Conservation (phyloP, 2,113 vertebrate species). For the Sturnus vulgaris region DNA sequence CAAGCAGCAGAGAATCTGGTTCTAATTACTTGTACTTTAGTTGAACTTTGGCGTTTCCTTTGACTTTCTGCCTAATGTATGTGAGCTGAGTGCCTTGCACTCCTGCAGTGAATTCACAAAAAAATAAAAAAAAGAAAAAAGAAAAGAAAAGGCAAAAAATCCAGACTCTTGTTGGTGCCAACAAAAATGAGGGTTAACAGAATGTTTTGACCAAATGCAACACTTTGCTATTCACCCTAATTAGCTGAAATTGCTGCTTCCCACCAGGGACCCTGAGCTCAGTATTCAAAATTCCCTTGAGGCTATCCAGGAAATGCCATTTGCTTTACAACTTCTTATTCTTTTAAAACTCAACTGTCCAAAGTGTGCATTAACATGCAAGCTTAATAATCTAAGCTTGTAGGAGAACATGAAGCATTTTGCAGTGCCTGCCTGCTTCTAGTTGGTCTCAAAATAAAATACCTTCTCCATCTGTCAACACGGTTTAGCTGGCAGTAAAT, state of each 20-base stretch:
- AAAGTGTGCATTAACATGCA: slow-evolving; percentile 70
- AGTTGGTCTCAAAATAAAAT: slow-evolving; percentile 63
- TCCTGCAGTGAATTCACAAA: slow-evolving; percentile 76
- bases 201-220: slow-evolving; percentile 79
- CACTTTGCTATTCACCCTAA: slow-evolving; percentile 80
- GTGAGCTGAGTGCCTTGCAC: slow-evolving; percentile 76
- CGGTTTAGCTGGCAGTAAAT: slow-evolving; percentile 67
- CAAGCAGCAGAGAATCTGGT: slow-evolving; percentile 77
- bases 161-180: slow-evolving; percentile 76
- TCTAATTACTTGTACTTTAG: slow-evolving; percentile 90
- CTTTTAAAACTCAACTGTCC: slow-evolving; percentile 75
- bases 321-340: slow-evolving; percentile 79
- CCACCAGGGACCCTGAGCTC: slow-evolving; percentile 72
- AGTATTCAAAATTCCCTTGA: slow-evolving; percentile 71
- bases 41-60: slow-evolving; percentile 92
- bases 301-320: slow-evolving; percentile 85
- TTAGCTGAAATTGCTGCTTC: slow-evolving; percentile 79
- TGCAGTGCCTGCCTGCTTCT: slow-evolving; percentile 47
- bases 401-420: slow-evolving; percentile 59
- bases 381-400: slow-evolving; percentile 65
- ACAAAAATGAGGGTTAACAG: slow-evolving; percentile 80
- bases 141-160: background rate
- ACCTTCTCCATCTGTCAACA: slow-evolving; percentile 69
- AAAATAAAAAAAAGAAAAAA: slow-evolving; percentile 9
- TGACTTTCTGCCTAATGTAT: slow-evolving; percentile 83